Evolutionary conservation across 1,140 invertebrate genomes (phyloP), one percentile per base, ranked within the genome.

Genomic region (Zaprionus capensis): DNA sequence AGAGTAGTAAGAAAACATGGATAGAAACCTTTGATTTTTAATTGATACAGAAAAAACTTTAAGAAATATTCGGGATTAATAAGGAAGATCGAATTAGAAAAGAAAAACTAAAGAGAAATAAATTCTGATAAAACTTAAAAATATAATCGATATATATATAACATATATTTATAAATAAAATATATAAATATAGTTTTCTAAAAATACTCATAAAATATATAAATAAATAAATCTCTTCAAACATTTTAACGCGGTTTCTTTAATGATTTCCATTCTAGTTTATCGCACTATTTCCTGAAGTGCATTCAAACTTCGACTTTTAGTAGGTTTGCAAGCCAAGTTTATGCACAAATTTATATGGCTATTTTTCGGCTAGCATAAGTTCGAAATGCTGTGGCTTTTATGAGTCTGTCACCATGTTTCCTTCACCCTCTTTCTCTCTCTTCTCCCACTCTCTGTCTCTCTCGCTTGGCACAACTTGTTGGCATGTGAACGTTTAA

Each of bases 331-430:
- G 34, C 24, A 46, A 20, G 9, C 36, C 51, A 73, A 44, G 34
- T 36, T 67, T 46, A 4, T 11, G 12, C n/a, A 22, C 17, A 34
- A 28, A 57, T 58, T 38, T 49, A 36, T 64, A 51, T 46, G 66
- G 22, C 12, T 26, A 24, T 55, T 59, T 65, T 61, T 71, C 55
- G 55, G 61, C 12, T 59, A 55, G 67, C 70, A 77, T 74, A 81
- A 78, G 81, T 84, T 81, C 61, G 46, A 76, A 75, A 71, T 68
- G 57, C 72, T 90, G 81, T 80, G 57, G 67, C 82, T 84, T 84
- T 91, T 91, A 91, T 78, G 80, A 79, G 65, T 55, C 71, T 66
- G 79, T 78, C 61, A 46, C 64, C 63, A 57, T 28, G 28, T 53
- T 55, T 63, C 34, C 24, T 24, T 31, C 26, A 31, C 78, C 51